phyloP scores from a whole-genome alignment of 2,113 vertebrate genomes.

The Passer montanus region DNA sequence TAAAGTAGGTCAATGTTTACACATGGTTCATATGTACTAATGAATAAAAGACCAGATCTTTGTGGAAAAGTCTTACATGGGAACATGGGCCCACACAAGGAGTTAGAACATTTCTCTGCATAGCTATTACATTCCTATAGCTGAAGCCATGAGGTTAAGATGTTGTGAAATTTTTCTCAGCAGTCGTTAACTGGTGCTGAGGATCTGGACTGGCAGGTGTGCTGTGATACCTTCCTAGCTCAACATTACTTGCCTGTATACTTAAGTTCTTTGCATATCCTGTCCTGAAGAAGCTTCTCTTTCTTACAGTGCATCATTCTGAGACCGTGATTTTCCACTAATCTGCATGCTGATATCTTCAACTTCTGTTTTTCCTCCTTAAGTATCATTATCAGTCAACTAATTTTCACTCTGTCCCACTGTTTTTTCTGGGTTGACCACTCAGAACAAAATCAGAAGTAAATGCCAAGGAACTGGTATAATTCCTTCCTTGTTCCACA shows the following conservation, averaged over 20 bases:
- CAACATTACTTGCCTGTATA: background rate
- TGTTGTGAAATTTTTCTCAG: background rate
- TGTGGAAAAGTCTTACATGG: background rate
- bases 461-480: background rate
- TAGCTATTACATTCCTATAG: background rate
- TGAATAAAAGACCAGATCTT: background rate
- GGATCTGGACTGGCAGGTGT: background rate
- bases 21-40: background rate
- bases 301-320: background rate
- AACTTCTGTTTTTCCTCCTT: background rate
- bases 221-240: background rate
- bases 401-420: background rate
- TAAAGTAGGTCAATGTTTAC: background rate
- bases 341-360: background rate
- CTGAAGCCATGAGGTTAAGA: background rate
- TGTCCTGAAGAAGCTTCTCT: background rate
- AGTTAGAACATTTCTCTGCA: background rate
- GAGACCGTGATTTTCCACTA: background rate
- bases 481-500: background rate
- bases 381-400: background rate
- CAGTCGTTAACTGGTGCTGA: background rate
- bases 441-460: background rate
- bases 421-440: background rate
- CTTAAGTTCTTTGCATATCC: background rate
- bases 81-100: background rate